These are phyloP conservation scores for Sminthurides aquaticus DNA, from an alignment of 2,888 invertebrate species.

Conservation along the genomic window DNA sequence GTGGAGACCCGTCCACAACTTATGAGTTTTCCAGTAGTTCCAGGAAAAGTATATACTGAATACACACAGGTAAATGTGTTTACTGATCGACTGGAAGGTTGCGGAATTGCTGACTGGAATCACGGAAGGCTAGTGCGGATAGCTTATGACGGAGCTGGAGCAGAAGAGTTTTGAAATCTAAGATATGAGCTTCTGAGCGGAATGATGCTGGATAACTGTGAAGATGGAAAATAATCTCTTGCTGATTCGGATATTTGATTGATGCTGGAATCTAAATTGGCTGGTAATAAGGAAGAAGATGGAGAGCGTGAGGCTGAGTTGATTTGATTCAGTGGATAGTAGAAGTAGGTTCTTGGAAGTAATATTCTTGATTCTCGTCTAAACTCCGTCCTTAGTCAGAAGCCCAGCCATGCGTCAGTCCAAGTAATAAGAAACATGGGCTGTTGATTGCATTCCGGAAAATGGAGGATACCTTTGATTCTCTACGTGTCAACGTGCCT, in stretches of 20 bases:
- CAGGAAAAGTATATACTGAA: background rate
- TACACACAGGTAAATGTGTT: background rate
- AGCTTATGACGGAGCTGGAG: background rate
- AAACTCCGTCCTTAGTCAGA: too few species aligned
- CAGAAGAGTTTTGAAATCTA: background rate
- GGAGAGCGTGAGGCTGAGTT: background rate
- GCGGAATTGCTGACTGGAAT: background rate
- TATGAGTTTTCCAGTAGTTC: background rate
- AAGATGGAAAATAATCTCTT: background rate
- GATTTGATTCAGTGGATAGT: background rate
- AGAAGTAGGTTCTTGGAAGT: background rate
- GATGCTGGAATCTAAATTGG: background rate
- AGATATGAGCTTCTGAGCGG: too few species aligned
- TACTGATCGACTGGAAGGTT: background rate
- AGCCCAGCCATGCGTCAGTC: too few species aligned
- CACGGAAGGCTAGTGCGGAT: background rate
- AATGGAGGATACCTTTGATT: too few species aligned
- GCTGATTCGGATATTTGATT: background rate
- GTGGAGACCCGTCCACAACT: background rate
- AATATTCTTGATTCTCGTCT: too few species aligned
- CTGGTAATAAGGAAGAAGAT: background rate
- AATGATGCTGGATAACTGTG: background rate
- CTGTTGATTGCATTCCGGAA: too few species aligned
- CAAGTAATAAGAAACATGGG: too few species aligned
- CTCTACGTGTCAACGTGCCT: too few species aligned